These are phyloP conservation scores for Drosophila ficusphila DNA, from an alignment of 1,140 invertebrate species.

Conservation along the genomic window DNA sequence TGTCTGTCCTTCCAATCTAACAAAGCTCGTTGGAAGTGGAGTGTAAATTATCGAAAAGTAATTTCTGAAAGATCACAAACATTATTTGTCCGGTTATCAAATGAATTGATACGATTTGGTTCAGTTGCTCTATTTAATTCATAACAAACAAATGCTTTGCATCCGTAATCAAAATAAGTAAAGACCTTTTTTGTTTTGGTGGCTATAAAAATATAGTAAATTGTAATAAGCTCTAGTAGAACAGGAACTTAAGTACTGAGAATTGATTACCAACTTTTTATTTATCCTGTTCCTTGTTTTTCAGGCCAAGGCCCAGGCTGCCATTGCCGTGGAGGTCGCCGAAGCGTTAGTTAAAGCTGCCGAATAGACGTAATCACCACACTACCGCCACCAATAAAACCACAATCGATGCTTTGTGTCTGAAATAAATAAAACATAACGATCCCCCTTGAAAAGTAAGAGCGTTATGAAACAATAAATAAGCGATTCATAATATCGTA, in stretches of 20 bases:
- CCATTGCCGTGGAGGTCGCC: constrained; percentile 97
- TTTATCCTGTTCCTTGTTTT: constrained; percentile 24
- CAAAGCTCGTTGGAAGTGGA: no score
- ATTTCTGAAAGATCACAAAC: no score
- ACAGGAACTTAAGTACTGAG: not conserved
- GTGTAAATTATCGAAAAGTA: no score
- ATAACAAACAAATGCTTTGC: no score
- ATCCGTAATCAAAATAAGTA: no score
- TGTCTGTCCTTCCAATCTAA: no score
- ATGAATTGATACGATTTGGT: no score
- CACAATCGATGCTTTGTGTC: constrained; percentile 55
- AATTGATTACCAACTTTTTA: not conserved
- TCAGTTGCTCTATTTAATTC: no score
- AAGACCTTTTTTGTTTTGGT: no score
- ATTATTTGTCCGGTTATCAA: no score
- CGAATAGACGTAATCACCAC: constrained; percentile 85
- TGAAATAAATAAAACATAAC: constrained; percentile 72
- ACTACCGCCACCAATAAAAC: constrained; percentile 33
- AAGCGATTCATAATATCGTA: constrained; percentile 65
- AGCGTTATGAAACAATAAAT: constrained; percentile 79
- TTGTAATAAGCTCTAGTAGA: no score
- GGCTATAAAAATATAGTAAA: no score
- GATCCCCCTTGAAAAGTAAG: constrained; percentile 27
- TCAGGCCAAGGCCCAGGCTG: constrained; percentile 95
- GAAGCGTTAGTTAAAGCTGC: constrained; percentile 96